Conservation (phyloP, 2,888 invertebrate species). For the Venusia cambrica region DNA sequence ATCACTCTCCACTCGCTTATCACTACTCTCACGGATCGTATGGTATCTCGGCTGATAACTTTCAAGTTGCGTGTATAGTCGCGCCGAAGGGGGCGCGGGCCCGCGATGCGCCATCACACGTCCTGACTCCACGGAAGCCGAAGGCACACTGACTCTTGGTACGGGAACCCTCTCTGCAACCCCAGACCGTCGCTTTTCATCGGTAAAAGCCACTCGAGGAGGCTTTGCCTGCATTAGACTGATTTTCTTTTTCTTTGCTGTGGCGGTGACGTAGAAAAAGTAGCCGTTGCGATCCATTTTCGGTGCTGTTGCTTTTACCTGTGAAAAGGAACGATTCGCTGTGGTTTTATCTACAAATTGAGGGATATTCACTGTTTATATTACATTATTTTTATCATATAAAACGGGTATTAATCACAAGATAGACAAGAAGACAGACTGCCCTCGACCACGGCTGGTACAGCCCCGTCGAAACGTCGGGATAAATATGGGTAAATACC, state of each 20-base stretch:
- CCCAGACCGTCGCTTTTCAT: constrained; percentile 67
- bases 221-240: constrained; percentile 74
- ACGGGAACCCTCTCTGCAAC: constrained; percentile 54
- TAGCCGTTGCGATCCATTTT: constrained; percentile 77
- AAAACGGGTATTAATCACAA: too few species aligned
- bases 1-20: constrained; percentile 73
- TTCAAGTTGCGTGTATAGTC: constrained; percentile 71
- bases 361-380: too few species aligned
- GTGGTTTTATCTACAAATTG: not conserved
- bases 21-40: constrained; percentile 73
- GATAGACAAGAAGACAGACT: too few species aligned
- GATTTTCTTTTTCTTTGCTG: constrained; percentile 79
- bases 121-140: constrained; percentile 52
- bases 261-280: constrained; percentile 72
- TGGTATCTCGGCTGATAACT: constrained; percentile 77
- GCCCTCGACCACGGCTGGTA: too few species aligned
- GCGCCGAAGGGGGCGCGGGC: constrained; percentile 65
- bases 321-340: constrained; percentile 26
- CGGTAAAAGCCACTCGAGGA: constrained; percentile 68
- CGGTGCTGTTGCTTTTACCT: constrained; percentile 73
- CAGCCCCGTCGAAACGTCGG: too few species aligned
- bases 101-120: constrained; percentile 65
- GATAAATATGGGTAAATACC: too few species aligned
- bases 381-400: too few species aligned
- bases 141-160: constrained; percentile 54